Evolutionary conservation across 2,113 vertebrate species (phyloP), one percentile per base, ranked within the genome.

Genomic region (Lipophrys pholis): DNA sequence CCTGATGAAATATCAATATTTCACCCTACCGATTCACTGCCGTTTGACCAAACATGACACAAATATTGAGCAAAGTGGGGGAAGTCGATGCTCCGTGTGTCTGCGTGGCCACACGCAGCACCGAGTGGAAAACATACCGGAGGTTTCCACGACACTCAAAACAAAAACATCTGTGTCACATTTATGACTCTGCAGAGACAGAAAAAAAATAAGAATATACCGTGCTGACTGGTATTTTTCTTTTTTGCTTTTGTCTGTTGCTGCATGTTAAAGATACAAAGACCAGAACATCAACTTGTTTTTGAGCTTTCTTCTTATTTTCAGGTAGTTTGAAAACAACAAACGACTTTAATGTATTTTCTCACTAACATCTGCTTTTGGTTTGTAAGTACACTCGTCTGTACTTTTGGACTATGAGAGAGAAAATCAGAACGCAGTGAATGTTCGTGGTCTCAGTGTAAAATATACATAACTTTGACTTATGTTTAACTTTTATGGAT

Each of bases 1-100:
- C 76, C 64, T 87, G 86, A 89, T 82, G 79, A 91, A 88, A 89
- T 88, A 90, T 90, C 88, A 92, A 87, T 90, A 92, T 88, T 76
- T 87, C 87, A 72, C 79, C 63, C 50, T 10, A 60, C 73, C 73
- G 82, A 86, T 87, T 89, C 81, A 76, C 69, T 84, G 80, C 81
- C 10, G 38, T 88, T 87, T 91, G 88, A 89, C 87, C 84, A 89
- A 87, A 92, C 83, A 82, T 83, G 88, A 84, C 87, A 89, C 74
- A 78, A 30, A 71, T 83, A 88, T 84, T 52, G 89, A 92, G 56
- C 78, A 82, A 79, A 76, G 16, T 30, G 21, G 54, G 43, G 11
- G 64, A 86, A 5, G 71, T 73, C 82, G 76, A 5, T 52, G 66
- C 63, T 73, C 17, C 7, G 55, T 52, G 54, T 55, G 48, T 56